Percentiles rank a stretch among this genome's conserved stretches.
Conservation (phyloP, 1,140 invertebrate genomes). For the Drosophila mojavensis region DNA sequence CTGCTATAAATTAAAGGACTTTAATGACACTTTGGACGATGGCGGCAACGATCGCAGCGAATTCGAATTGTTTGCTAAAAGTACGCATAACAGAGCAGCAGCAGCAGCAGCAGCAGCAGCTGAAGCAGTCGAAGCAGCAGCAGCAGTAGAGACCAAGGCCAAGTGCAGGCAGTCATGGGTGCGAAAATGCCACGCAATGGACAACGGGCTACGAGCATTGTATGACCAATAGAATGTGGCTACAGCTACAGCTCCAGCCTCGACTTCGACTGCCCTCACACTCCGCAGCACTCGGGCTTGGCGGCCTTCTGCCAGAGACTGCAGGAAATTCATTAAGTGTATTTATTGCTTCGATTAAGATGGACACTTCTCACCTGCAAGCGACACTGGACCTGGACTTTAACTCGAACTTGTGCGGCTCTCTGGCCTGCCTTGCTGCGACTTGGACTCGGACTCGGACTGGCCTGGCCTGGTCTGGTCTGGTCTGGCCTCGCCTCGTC, state of each 20-base stretch:
- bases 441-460: constrained; percentile 4
- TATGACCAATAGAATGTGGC: constrained; percentile 77
- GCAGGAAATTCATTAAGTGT: constrained; percentile 82
- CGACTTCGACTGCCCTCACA: background rate
- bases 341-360: constrained; percentile 83
- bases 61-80: constrained; percentile 69
- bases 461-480: background rate
- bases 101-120: background rate
- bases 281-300: background rate
- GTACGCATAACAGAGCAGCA: constrained; percentile 54
- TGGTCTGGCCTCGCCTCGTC: constrained; percentile 10
- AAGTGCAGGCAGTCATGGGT: constrained; percentile 67
- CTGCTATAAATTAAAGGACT: constrained; percentile 83
- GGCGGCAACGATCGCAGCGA: constrained; percentile 68
- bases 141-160: constrained; percentile 10
- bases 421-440: background rate
- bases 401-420: constrained; percentile 5
- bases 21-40: constrained; percentile 79
- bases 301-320: constrained; percentile 56
- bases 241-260: background rate
- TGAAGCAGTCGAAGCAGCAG: background rate
- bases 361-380: constrained; percentile 81
- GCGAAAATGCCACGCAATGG: constrained; percentile 81
- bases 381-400: constrained; percentile 44
- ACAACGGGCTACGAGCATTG: constrained; percentile 53